A percentile compares a stretch with the other conserved stretches of the same genome.
phyloP scores from a whole-genome alignment of 2,113 vertebrate species.

The Rhabdornis inornatus region DNA sequence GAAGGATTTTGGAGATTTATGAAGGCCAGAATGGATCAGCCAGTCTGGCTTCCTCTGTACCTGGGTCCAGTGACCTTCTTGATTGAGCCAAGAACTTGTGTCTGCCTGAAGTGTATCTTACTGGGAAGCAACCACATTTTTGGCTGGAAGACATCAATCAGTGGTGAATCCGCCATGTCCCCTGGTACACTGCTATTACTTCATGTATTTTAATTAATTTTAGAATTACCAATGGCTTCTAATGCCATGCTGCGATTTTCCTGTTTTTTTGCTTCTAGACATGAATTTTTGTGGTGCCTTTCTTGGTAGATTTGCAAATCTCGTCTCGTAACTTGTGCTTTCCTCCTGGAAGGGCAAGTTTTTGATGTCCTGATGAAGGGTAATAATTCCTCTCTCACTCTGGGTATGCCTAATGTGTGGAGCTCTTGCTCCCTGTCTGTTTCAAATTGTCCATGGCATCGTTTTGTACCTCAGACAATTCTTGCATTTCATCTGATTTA shows the following conservation, averaged over 20 bases:
- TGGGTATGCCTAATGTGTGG: background rate
- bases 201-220: slow-evolving; percentile 6
- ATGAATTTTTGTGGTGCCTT: background rate
- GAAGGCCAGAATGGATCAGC: background rate
- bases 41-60: background rate
- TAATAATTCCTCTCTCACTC: background rate
- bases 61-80: background rate
- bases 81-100: background rate
- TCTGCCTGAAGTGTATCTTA: background rate
- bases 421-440: background rate
- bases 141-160: slow-evolving; percentile 23
- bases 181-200: background rate
- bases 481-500: background rate
- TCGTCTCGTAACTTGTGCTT: background rate
- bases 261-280: background rate
- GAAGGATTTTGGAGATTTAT: background rate
- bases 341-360: background rate
- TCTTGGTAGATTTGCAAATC: background rate
- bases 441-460: background rate
- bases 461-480: background rate
- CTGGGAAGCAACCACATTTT: background rate
- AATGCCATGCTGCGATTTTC: background rate
- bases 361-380: background rate
- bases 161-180: background rate
- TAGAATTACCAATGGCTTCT: background rate